Conservation (phyloP, 1,140 invertebrate species). For the Lutraria rhynchaena region DNA sequence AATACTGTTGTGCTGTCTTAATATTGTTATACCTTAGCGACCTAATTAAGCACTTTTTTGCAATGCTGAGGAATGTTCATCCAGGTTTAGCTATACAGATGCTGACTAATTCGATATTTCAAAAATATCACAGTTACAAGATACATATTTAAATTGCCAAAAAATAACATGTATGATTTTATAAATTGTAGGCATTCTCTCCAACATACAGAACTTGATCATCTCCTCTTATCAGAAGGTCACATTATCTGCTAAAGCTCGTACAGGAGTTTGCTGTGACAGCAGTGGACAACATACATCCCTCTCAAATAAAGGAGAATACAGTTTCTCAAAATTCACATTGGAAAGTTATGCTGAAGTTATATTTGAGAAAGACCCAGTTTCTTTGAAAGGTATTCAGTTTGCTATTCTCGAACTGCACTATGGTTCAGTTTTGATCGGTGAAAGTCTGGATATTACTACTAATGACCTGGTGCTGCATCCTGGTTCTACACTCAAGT, state of each 20-base stretch:
- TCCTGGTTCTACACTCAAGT: conserved; percentile 68
- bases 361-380: conserved; percentile 58
- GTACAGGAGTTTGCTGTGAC: conserved; percentile 66
- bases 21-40: too few relatives aligned
- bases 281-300: conserved; percentile 59
- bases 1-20: too few relatives aligned
- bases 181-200: conserved; percentile 70
- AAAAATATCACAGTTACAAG: too few relatives aligned
- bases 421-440: conserved; percentile 67
- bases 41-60: too few relatives aligned
- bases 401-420: conserved; percentile 69
- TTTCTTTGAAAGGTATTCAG: conserved; percentile 62
- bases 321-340: conserved; percentile 71
- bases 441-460: conserved; percentile 64
- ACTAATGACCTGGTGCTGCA: conserved; percentile 69
- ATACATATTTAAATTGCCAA: too few relatives aligned
- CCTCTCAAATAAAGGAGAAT: conserved; percentile 65
- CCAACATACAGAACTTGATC: conserved; percentile 71
- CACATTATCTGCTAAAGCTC: conserved; percentile 66
- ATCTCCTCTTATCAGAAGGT: conserved; percentile 70
- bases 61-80: too few relatives aligned
- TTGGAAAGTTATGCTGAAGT: conserved; percentile 69
- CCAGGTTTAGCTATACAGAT: too few relatives aligned
- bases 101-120: too few relatives aligned
- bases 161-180: too few relatives aligned